These are phyloP conservation scores for Ctenopoma multispine DNA, from an alignment of 2,797 vertebrate species.

Conservation along the genomic window DNA sequence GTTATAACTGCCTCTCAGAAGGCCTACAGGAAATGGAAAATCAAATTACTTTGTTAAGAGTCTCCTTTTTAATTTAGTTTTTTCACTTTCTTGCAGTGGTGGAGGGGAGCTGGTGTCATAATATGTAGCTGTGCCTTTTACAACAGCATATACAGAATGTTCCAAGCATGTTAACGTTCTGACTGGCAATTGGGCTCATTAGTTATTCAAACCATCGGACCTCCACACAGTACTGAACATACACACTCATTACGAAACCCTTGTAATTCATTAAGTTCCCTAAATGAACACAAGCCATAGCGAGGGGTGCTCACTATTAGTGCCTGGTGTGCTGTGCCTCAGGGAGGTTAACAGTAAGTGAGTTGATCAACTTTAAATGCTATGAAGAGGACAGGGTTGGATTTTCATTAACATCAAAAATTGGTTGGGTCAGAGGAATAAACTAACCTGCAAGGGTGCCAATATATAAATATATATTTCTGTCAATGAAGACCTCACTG, in stretches of 20 bases:
- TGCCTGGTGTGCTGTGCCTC: conserved; percentile 50
- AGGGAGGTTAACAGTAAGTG: conserved; percentile 58
- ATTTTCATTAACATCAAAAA: conserved; percentile 19
- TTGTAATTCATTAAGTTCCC: conserved; percentile 81
- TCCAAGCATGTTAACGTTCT: conserved; percentile 56
- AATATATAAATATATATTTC: conserved; percentile 12
- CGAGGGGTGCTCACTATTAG: conserved; percentile 49
- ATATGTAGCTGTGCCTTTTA: conserved; percentile 34
- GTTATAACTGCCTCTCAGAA: conserved; percentile 80
- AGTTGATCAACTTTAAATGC: conserved; percentile 54
- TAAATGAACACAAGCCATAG: conserved; percentile 75
- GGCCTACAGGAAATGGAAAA: conserved; percentile 85
- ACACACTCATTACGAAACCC: conserved; percentile 72
- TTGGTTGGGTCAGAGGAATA: background rate
- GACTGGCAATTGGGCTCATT: conserved; percentile 73
- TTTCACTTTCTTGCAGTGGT: conserved; percentile 20
- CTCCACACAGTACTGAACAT: conserved; percentile 63
- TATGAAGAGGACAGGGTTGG: conserved; percentile 23
- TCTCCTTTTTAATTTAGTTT: conserved; percentile 62
- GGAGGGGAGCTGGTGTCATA: conserved; percentile 26
- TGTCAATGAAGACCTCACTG: background rate
- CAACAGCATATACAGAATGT: conserved; percentile 47
- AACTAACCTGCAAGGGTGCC: background rate
- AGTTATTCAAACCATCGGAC: conserved; percentile 76
- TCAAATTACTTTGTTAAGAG: conserved; percentile 83